These are phyloP conservation scores for Icerya purchasi DNA, from an alignment of 2,888 invertebrate genomes.

Conservation along the genomic window DNA sequence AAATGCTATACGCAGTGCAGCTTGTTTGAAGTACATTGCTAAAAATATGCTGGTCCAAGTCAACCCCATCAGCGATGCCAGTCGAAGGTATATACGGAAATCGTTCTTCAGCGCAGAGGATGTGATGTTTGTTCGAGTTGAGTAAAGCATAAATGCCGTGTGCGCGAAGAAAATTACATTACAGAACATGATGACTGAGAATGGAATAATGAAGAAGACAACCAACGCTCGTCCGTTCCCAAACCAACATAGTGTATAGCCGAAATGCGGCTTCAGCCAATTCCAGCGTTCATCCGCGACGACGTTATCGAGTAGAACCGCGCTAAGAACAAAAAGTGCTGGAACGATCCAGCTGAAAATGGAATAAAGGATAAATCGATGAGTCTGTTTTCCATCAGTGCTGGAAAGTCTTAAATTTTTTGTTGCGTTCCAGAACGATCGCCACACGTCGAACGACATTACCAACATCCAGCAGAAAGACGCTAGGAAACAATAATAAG, in stretches of 20 bases:
- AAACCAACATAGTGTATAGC: not conserved
- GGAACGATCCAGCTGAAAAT: conserved; percentile 28
- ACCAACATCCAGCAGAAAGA: conserved; percentile 34
- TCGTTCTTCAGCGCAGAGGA: not conserved
- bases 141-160: not conserved
- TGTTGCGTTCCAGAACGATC: conserved; percentile 24
- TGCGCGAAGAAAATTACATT: not conserved
- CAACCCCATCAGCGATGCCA: not conserved
- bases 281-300: not conserved
- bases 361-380: conserved; percentile 26
- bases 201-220: not conserved
- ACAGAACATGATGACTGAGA: not conserved
- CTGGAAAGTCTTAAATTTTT: too few species aligned
- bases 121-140: not conserved
- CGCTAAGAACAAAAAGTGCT: conserved; percentile 24
- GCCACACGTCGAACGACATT: conserved; percentile 30
- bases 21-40: not conserved
- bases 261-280: not conserved
- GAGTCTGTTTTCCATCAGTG: conserved; percentile 24
- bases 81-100: not conserved
- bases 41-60: not conserved
- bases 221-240: not conserved
- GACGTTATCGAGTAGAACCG: too few species aligned
- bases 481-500: conserved; percentile 30
- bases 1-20: not conserved